Base-by-base conservation (phyloP, 1,140 invertebrate genomes). In the Drosophila chauvacae region DNA sequence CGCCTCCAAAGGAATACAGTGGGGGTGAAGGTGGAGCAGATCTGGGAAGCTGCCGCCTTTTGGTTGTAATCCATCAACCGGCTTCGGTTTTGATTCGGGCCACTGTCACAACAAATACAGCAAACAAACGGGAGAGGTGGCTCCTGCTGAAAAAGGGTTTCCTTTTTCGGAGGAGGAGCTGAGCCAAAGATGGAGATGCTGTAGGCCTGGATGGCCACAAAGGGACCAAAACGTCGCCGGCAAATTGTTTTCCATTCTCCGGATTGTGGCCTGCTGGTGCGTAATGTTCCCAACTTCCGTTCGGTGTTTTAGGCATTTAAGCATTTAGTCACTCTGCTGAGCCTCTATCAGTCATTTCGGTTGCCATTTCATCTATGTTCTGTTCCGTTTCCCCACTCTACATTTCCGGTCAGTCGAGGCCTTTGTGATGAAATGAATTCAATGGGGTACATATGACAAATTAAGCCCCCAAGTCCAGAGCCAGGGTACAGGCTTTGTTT, bases 31-130 rank as follows among this genome's bases (percentile, higher is more conserved):
- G 18, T 23, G 57, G 57, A 37, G 65, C 20, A 42, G 44, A 68
- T 63, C 30, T 59, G 50, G 44, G 48, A 41, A 63, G 77, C 80
- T 74, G 74, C 84, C 81, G 84, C 84, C 85, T 88, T 88, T 88
- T 90, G 78, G 69, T 79, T 90, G 85, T 90, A 90, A 90, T 90
- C 85, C 85, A 90, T 90, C 85, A 90, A 90, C 65, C 59, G 57
- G 69, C 62, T 77, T 77, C 53, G 59, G 72, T 76, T 84, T 70
- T 64, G 53, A 71, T 76, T 62, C 61, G 60, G 65, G 53, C 59
- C 60, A 64, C 75, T 86, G 82, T 76, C 78, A 72, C 83, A 71
- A 82, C 81, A 84, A 77, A 78, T 78, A 77, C 81, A 59, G 71
- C 58, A 73, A 77, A 63, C 71, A 80, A 80, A 53, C 47, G 30